Evolutionary conservation across 2,113 vertebrate genomes (phyloP).

Genomic region (Nyctibius bracteatus): DNA sequence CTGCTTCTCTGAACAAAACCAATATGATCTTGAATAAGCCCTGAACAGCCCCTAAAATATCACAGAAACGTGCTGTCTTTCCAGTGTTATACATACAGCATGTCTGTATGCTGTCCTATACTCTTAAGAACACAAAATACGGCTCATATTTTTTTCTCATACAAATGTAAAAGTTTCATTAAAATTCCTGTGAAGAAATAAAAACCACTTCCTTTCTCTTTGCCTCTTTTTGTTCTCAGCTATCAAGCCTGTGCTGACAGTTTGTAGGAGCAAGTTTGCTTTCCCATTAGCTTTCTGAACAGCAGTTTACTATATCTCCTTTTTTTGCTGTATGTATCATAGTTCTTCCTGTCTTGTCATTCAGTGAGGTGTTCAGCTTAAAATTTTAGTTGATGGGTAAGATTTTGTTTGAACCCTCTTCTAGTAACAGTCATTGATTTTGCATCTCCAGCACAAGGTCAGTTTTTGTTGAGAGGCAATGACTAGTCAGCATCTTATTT

Average conservation of each 20-base stretch:
- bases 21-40: background rate
- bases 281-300: background rate
- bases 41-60: background rate
- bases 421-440: background rate
- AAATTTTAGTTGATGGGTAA: background rate
- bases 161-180: background rate
- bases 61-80: background rate
- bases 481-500: background rate
- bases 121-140: background rate
- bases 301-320: background rate
- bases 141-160: background rate
- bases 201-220: background rate
- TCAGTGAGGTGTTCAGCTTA: background rate
- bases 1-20: background rate
- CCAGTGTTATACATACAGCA: background rate
- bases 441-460: background rate
- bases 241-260: background rate
- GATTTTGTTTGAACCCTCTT: background rate
- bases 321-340: background rate
- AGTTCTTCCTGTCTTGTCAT: background rate
- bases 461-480: background rate
- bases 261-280: background rate
- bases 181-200: background rate
- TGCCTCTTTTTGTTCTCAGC: background rate
- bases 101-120: background rate